Conservation (phyloP, 2,113 vertebrate species). For the Phalacrocorax brasilianus region DNA sequence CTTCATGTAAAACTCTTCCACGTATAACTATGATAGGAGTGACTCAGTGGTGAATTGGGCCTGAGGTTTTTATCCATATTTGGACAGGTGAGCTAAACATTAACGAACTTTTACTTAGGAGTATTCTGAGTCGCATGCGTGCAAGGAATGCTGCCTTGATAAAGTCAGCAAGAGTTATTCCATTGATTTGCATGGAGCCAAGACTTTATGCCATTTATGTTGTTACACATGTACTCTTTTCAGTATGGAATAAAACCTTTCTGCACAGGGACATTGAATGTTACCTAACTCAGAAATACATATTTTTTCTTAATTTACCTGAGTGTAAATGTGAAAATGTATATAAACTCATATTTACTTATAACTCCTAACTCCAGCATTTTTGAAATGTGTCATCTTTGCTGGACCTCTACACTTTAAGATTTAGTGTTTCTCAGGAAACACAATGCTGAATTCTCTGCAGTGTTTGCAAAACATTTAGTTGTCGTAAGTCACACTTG, state of each 20-base stretch:
- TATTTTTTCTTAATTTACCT: not conserved
- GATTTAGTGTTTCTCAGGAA: not conserved
- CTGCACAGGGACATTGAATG: not conserved
- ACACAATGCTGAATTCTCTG: not conserved
- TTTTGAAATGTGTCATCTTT: not conserved
- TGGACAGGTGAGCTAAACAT: not conserved
- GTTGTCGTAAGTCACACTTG: not conserved
- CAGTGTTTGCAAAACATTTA: not conserved
- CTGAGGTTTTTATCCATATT: not conserved
- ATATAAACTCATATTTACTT: not conserved
- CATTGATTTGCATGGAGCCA: not conserved
- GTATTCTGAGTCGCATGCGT: not conserved
- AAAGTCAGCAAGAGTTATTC: not conserved
- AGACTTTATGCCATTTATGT: not conserved
- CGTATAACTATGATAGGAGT: not conserved
- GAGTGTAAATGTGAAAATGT: not conserved
- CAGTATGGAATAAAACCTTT: not conserved
- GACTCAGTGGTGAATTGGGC: not conserved
- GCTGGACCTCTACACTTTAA: not conserved
- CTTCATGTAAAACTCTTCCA: not conserved
- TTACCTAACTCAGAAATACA: not conserved
- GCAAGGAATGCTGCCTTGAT: not conserved
- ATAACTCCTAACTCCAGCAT: not conserved
- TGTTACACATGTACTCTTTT: not conserved
- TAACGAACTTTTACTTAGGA: not conserved